Evolutionary conservation across 2,888 invertebrate genomes (phyloP), one percentile per base, ranked within the genome.

Genomic region (Allolobophora icterica): DNA sequence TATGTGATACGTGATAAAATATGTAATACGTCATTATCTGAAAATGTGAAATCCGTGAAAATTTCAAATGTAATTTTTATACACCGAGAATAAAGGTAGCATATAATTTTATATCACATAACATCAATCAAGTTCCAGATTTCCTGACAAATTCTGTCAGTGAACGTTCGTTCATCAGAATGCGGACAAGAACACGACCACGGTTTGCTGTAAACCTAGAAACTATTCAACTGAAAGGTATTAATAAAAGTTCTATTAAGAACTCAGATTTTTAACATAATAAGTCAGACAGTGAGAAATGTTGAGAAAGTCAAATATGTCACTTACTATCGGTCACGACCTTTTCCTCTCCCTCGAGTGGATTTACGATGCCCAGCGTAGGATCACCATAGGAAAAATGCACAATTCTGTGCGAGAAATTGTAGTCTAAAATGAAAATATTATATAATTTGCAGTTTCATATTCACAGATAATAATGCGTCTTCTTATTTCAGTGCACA

Each of bases 341-440:
- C 95, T 97, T 97, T 95, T 99, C 98, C 95, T 98, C 99, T 24
- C 98, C 99, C 96, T 99, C 99, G 91, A 99, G 96, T 0, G 99
- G 99, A 95, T 99, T 98, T 92, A 99, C 97, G 92, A 98, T 97
- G 6, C 98, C 98, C 91, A 97, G 97, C 35, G 97, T 97, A 24
- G 97, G 97, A 94, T 98, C 98, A 0, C 99, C 99, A 95, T 99
- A 99, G 93, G 98, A 98, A 92, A 99, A 97, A 93, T 97, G 97
- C 95, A 98, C 97, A 93, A 99, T 99, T 94, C 99, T 96, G 95
- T 99, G 99, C 83, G 98, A 98, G 95, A 99, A 99, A 96, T 99
- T 99, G 93, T 98, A 97, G 92, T 97, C 97, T 96, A 94, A 90
- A 94, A 91, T 33, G 52, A 71, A 38, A 52, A 90, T 38, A 40